Base-by-base conservation (phyloP, 2,797 vertebrate genomes). In the Platalea minor region DNA sequence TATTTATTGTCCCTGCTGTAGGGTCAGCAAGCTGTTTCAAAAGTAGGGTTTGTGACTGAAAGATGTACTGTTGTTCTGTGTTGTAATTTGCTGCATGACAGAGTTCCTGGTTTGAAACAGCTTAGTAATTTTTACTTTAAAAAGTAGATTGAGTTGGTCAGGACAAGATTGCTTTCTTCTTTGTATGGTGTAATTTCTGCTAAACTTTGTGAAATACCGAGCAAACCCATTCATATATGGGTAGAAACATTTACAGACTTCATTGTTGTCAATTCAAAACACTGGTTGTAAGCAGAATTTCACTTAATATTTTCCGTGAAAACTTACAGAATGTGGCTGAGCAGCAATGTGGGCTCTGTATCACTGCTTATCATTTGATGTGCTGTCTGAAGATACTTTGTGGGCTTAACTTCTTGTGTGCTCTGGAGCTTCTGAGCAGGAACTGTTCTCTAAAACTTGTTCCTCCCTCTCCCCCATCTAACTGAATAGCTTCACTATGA, bases 301-400 rank as follows among this genome's bases (percentile, higher is more conserved):
- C 26, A 33, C 19, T 4, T 48, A 13, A 0, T 75, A 6, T 72
- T 78, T 78, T 70, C 46, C 54, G 1, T 54, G 35, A 33, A 65
- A 67, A 25, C 16, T 57, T 74, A 26, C 2, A 48, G 51, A 48
- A 74, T 31, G 10, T 9, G 64, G 7, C 65, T 57, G 29, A 86
- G 56, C 29, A 67, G 3, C 29, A 29, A 1, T 3, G 2, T 0
- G 1, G 21, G 5, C 6, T 59, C n/a, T 70, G 7, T 88, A 43
- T 85, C 7, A 2, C 18, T 61, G 25, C 39, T 82, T 33, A 13
- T 69, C 9, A 9, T 31, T 77, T 69, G 39, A 16, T 75, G 31
- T 45, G 26, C 39, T 84, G 13, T 72, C 26, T 89, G 56, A 91
- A 59, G 43, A 41, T 10, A 23, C 17, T 67, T 54, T 73, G 37